A percentile compares a stretch with the other conserved stretches of the same genome.
phyloP scores from a whole-genome alignment of 2,797 vertebrate species.

The Carapus acus region DNA sequence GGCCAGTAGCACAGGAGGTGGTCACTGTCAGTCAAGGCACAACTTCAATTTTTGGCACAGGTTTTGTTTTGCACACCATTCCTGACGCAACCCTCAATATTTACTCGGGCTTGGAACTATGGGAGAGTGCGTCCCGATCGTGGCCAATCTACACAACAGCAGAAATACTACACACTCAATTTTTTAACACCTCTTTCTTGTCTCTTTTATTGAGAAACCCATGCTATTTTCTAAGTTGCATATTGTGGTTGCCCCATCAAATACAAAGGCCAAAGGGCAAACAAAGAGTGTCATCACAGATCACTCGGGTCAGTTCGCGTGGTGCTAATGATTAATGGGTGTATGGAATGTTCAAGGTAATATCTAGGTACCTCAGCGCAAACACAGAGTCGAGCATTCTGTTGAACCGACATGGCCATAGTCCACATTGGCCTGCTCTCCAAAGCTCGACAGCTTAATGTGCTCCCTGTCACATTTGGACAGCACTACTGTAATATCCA shows the following conservation, averaged over 20 bases:
- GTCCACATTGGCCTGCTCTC: constrained; percentile 7
- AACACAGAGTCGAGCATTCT: background rate
- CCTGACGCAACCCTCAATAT: no score
- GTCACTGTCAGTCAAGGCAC: no score
- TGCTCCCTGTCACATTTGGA: constrained; percentile 18
- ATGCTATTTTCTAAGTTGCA: background rate
- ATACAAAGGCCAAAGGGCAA: constrained; percentile 4
- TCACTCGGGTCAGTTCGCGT: constrained; percentile 38
- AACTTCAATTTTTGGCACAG: no score
- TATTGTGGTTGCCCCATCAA: background rate
- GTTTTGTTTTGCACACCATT: no score
- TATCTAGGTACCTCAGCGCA: constrained; percentile 7
- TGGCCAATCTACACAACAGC: no score
- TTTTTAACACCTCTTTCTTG: background rate
- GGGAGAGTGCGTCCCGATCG: no score
- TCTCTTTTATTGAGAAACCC: background rate
- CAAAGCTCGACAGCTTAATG: constrained; percentile 6
- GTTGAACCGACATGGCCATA: constrained; percentile 13
- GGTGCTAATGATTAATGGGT: constrained; percentile 46
- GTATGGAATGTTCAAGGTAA: constrained; percentile 11
- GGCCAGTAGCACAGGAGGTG: no score
- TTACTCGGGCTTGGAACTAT: no score
- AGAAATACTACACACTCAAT: background rate
- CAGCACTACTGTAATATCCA: constrained; percentile 5
- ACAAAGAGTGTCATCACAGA: background rate